These are phyloP conservation scores for Quadriops clusia DNA, from an alignment of 2,888 invertebrate genomes.

Conservation along the genomic window DNA sequence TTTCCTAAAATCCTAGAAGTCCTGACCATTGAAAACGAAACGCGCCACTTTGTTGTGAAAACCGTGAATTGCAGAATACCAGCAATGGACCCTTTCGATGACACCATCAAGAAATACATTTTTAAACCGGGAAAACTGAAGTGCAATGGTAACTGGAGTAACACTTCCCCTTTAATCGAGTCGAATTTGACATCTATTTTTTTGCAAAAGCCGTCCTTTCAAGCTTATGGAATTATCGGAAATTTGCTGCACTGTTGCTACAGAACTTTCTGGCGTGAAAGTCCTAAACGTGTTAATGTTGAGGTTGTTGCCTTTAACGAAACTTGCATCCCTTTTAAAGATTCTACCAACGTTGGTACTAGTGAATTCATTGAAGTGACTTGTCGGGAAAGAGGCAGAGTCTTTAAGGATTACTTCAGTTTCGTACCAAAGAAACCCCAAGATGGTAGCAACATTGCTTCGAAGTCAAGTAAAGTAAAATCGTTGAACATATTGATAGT, in stretches of 20 bases:
- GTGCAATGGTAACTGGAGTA: constrained; percentile 43
- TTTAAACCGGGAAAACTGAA: constrained; percentile 37
- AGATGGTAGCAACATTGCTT: constrained; percentile 2
- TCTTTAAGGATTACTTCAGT: constrained; percentile 58
- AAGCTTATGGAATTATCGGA: constrained; percentile 40
- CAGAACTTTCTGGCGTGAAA: constrained; percentile 43
- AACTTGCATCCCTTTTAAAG: constrained; percentile 40
- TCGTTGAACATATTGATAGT: constrained; percentile 61
- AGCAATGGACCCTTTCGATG: constrained; percentile 48
- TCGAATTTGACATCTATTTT: constrained; percentile 49
- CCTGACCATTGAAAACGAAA: no score
- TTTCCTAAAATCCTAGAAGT: no score
- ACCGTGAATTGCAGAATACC: constrained; percentile 59
- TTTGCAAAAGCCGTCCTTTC: constrained; percentile 38
- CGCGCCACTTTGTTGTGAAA: constrained; percentile 37
- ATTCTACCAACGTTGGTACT: constrained; percentile 32
- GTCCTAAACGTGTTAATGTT: constrained; percentile 38
- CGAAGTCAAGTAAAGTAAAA: no score
- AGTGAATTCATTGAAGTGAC: constrained; percentile 59
- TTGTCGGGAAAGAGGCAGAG: constrained; percentile 42
- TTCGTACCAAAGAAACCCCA: constrained; percentile 43
- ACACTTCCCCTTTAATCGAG: constrained; percentile 42
- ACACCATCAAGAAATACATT: constrained; percentile 43
- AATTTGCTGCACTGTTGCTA: constrained; percentile 49
- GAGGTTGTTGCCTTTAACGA: constrained; percentile 37